Evolutionary conservation across 2,888 invertebrate species (phyloP), one percentile per base, ranked within the genome.

Genomic region (Aradus depressus): DNA sequence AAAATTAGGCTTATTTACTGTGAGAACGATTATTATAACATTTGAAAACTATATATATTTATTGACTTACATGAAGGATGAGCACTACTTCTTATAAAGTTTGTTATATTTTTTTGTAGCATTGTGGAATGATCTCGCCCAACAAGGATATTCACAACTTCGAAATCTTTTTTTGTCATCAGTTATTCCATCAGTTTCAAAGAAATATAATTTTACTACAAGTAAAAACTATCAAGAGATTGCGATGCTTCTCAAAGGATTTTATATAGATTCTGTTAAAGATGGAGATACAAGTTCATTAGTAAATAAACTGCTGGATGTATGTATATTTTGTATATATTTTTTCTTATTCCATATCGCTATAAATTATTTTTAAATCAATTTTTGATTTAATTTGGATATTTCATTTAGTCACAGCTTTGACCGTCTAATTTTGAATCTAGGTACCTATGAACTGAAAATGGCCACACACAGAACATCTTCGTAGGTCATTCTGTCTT

Each of bases 51-150:
- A 31, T n/a, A 10, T 31, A 10, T 31, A n/a, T 31, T 10, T n/a
- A 10, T 31, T 10, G 31, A 10, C 31, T 31, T 31, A 31, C 31
- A 10, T 31, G 8, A 10, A 10, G 31, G 12, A 31, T n/a, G 31
- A 31, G 31, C 10, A 31, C 8, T 8, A 10, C 12, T 31, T 31
- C 12, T 31, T 31, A 31, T 10, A 31, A 10, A 16, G 21, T 21
- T 37, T 25, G n/a, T 14, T 45, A 16, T 25, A n/a, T 35, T 25
- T 6, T 47, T 4, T 44, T 51, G n/a, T 71, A 75, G 75, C 72
- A 60, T 71, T 73, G 60, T 80, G 78, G 73, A 66, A 74, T 45
- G 75, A 77, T 58, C 67, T 81, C 53, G 70, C 74, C 6, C 72
- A 74, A 52, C 73, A 75, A 62, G 75, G 75, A 14, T 70, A 71